These are phyloP conservation scores for Ophioninae sp. DNA, from an alignment of 2,888 invertebrate genomes.

Conservation along the genomic window DNA sequence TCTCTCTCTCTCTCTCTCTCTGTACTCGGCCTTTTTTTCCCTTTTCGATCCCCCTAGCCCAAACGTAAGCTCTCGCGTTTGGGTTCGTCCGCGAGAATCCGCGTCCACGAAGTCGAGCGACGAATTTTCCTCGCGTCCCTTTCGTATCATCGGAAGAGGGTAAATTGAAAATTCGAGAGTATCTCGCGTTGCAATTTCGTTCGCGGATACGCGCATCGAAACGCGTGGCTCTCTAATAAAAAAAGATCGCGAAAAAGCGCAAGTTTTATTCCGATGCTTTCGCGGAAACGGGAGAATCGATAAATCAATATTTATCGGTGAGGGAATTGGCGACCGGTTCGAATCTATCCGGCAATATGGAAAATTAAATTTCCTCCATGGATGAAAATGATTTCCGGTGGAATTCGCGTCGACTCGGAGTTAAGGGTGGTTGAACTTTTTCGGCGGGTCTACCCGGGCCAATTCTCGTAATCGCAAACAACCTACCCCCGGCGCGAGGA, in stretches of 20 bases:
- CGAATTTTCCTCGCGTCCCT: slow-evolving; percentile 1
- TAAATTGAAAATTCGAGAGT: background rate
- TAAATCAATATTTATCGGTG: slow-evolving; percentile 49
- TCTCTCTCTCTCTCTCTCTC: slow-evolving; percentile 12
- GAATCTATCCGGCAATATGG: slow-evolving; percentile 57
- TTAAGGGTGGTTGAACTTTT: slow-evolving; percentile 36
- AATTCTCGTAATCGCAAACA: slow-evolving; percentile 70
- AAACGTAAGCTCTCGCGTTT: slow-evolving; percentile 13
- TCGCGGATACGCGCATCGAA: background rate
- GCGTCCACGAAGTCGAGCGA: slow-evolving; percentile 11
- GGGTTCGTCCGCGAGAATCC: background rate
- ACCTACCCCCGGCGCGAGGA: slow-evolving; percentile 60
- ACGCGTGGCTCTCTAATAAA: background rate
- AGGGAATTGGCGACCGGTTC: background rate
- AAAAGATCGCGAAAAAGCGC: background rate
- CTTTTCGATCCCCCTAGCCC: slow-evolving; percentile 9
- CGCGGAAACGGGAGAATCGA: background rate
- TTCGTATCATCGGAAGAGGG: background rate
- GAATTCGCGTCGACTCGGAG: slow-evolving; percentile 32
- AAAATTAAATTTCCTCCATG: slow-evolving; percentile 54
- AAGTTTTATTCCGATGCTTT: background rate
- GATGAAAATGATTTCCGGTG: slow-evolving; percentile 48
- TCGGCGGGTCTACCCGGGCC: slow-evolving; percentile 58
- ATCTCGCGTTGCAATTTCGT: no score
- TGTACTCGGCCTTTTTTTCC: slow-evolving; percentile 33